Evolutionary conservation across 2,888 invertebrate genomes (phyloP).

Genomic region (Onthophagus sagittarius): DNA sequence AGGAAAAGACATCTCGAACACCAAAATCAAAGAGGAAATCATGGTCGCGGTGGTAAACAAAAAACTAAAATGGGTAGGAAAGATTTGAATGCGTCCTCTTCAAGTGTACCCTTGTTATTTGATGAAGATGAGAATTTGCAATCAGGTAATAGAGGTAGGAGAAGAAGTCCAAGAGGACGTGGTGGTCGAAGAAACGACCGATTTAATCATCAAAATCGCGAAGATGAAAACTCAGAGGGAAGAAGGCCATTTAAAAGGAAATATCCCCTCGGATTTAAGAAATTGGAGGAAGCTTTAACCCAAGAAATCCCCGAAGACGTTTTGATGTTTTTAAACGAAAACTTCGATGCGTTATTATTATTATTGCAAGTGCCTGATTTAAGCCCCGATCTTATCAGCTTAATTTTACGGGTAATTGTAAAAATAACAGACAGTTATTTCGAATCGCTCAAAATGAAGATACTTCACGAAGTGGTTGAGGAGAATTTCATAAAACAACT

Average conservation of each 20-base stretch:
- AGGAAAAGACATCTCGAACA: too few relatives aligned
- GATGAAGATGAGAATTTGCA: too few relatives aligned
- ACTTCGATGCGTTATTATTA: constrained; percentile 51
- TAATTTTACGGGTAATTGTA: constrained; percentile 50
- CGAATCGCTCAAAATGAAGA: constrained; percentile 26
- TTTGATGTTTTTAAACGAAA: constrained; percentile 46
- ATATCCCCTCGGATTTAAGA: neutral
- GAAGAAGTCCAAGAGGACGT: too few relatives aligned
- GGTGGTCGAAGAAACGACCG: too few relatives aligned
- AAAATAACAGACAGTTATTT: constrained; percentile 44
- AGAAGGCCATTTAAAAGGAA: neutral
- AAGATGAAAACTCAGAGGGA: too few relatives aligned
- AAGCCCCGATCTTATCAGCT: constrained; percentile 48
- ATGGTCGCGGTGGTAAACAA: too few relatives aligned
- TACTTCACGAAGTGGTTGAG: constrained; percentile 28
- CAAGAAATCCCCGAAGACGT: constrained; percentile 28
- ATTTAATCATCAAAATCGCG: too few relatives aligned
- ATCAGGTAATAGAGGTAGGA: too few relatives aligned
- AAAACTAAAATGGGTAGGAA: too few relatives aligned
- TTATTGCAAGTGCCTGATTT: constrained; percentile 48
- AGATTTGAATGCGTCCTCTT: too few relatives aligned
- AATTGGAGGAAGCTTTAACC: neutral
- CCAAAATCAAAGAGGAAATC: too few relatives aligned
- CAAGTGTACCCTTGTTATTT: too few relatives aligned
- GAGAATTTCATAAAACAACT: constrained; percentile 31